Conservation (phyloP, 2,113 vertebrate species). For the Mustela nigripes region DNA sequence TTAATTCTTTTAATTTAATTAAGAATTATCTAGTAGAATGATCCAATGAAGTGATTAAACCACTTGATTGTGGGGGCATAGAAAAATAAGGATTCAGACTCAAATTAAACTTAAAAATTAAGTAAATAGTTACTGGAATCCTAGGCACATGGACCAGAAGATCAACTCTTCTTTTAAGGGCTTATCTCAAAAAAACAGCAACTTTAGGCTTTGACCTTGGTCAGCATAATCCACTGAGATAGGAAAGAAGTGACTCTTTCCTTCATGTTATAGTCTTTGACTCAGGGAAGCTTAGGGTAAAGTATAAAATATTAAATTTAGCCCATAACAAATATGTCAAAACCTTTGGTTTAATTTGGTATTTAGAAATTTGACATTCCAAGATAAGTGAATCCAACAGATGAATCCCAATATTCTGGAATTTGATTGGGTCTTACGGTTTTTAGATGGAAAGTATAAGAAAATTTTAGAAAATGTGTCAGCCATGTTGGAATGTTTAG, state of each 20-base stretch:
- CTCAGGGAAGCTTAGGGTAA: background rate
- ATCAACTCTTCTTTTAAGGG: background rate
- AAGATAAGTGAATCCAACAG: background rate
- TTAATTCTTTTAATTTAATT: too few species aligned
- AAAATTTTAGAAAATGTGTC: background rate
- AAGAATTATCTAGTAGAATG: background rate
- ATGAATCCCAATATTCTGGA: background rate
- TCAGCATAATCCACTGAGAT: background rate
- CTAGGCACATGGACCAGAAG: background rate
- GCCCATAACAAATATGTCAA: background rate
- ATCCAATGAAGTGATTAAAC: background rate
- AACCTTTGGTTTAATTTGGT: background rate
- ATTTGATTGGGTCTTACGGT: background rate
- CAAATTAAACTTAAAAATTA: slow-evolving; percentile 18
- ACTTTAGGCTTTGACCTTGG: background rate
- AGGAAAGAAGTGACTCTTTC: background rate
- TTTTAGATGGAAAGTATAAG: background rate
- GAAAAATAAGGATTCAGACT: background rate
- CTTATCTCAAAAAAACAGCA: background rate
- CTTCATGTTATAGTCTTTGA: background rate
- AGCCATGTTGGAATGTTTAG: background rate
- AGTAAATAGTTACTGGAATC: background rate
- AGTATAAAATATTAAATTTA: background rate
- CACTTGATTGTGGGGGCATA: background rate
- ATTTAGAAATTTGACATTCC: background rate